A percentile compares a stretch with the other conserved stretches of the same genome.
phyloP scores from a whole-genome alignment of 2,888 invertebrate species.

The Lobophora halterata region DNA sequence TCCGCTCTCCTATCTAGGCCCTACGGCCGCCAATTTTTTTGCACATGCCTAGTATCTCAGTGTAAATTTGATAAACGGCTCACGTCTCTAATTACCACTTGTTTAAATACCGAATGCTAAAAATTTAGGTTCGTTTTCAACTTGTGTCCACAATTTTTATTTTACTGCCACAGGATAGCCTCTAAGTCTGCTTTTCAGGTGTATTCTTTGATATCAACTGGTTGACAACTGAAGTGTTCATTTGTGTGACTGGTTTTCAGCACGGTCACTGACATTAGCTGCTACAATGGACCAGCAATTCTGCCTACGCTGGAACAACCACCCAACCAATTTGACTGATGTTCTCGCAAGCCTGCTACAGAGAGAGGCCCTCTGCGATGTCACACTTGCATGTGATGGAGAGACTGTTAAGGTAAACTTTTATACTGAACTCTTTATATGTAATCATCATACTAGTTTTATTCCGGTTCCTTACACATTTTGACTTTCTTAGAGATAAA shows the following conservation, averaged over 20 bases:
- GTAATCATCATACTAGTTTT: too few relatives aligned
- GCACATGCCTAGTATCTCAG: conserved; percentile 63
- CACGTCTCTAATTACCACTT: conserved; percentile 69
- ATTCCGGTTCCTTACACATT: too few relatives aligned
- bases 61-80: conserved; percentile 71
- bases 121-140: conserved; percentile 54
- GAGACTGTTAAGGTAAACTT: conserved; percentile 87
- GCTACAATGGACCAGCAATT: conserved; percentile 90
- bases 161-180: conserved; percentile 40
- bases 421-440: neutral
- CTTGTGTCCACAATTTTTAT: conserved; percentile 42
- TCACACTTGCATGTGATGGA: conserved; percentile 95
- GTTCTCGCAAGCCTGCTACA: conserved; percentile 92
- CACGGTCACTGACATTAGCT: conserved; percentile 80
- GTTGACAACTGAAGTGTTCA: conserved; percentile 15
- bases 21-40: conserved; percentile 79
- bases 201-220: conserved; percentile 19
- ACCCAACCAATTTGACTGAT: conserved; percentile 94
- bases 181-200: conserved; percentile 30
- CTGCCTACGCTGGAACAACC: conserved; percentile 97
- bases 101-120: conserved; percentile 58
- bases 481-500: too few relatives aligned
- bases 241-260: conserved; percentile 50
- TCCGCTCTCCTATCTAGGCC: conserved; percentile 79
- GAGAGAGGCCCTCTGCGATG: conserved; percentile 94